Evolutionary conservation across 2,113 vertebrate species (phyloP).

Genomic region (Chascanopsetta lugubris): DNA sequence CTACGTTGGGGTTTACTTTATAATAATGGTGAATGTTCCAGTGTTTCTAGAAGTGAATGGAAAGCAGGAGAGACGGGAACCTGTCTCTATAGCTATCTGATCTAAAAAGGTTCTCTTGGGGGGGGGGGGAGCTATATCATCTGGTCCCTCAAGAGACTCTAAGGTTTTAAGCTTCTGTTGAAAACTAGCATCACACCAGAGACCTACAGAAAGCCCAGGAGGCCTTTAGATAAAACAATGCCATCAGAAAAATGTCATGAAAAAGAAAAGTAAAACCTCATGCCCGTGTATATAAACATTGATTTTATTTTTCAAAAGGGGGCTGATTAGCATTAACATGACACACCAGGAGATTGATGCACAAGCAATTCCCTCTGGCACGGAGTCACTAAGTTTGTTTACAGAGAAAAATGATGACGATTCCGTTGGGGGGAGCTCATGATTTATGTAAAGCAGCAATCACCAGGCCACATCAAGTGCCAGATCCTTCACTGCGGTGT

Average conservation of each 20-base stretch:
- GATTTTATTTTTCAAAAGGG: neutral
- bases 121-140: no score
- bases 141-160: no score
- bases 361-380: slow-evolving; percentile 16
- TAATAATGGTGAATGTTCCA: no score
- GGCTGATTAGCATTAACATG: slow-evolving; percentile 13
- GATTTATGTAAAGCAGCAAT: slow-evolving; percentile 73
- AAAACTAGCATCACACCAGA: slow-evolving; percentile 22
- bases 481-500: slow-evolving; percentile 54
- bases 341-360: slow-evolving; percentile 14
- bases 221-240: slow-evolving; percentile 24
- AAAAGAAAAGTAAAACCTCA: no score
- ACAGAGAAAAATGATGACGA: slow-evolving; percentile 31
- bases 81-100: no score
- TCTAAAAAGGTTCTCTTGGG: no score
- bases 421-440: slow-evolving; percentile 53
- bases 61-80: no score
- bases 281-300: neutral
- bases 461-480: slow-evolving; percentile 49
- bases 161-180: slow-evolving; percentile 38
- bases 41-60: no score
- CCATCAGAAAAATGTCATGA: slow-evolving; percentile 9
- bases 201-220: slow-evolving; percentile 12
- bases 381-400: slow-evolving; percentile 40
- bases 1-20: no score